Base-by-base conservation (phyloP, 2,888 invertebrate species). In the Spodoptera exigua region DNA sequence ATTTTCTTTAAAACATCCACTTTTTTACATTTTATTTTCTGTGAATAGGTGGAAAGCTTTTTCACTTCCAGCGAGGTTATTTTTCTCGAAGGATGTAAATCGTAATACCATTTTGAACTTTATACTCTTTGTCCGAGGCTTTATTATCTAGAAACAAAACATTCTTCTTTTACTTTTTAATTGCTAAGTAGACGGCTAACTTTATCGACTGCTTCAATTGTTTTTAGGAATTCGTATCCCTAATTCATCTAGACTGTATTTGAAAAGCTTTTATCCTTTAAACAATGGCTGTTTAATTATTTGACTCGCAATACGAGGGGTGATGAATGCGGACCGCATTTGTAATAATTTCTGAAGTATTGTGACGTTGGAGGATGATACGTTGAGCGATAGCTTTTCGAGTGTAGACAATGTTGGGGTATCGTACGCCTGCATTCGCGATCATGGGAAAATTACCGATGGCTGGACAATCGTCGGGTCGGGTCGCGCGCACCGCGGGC, bases 1-100 rank as follows among this genome's bases (percentile, higher is more conserved):
- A 93, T 93, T 94, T 94, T 93, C 92, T 93, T 93, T 91, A 93
- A 92, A 92, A 93, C 92, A 91, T 91, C 84, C 87, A 88, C 87
- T 93, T 89, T 89, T 92, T 90, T 89, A 84, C 88, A 87, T 91
- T 93, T 90, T 93, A 88, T 91, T 92, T 91, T 83, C 85, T 87
- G 79, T 87, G 88, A 91, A 90, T 91, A 90, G 89, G 89, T 90
- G 85, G 88, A 89, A 90, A 88, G 88, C 89, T 92, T 90, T 88
- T 87, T 89, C 88, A 87, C 91, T 91, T 92, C 90, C 86, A 87
- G 89, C 89, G 89, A 79, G 85, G 82, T 87, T 89, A 88, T 89
- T 85, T 89, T 86, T 85, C 83, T 81, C 81, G 80, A 87, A 86
- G 81, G 82, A 83, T 85, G 80, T 87, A 86, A 83, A 86, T 80